Percentiles rank a stretch among this genome's conserved stretches.
phyloP scores from a whole-genome alignment of 2,797 vertebrate species.

The Lithobates sylvaticus region DNA sequence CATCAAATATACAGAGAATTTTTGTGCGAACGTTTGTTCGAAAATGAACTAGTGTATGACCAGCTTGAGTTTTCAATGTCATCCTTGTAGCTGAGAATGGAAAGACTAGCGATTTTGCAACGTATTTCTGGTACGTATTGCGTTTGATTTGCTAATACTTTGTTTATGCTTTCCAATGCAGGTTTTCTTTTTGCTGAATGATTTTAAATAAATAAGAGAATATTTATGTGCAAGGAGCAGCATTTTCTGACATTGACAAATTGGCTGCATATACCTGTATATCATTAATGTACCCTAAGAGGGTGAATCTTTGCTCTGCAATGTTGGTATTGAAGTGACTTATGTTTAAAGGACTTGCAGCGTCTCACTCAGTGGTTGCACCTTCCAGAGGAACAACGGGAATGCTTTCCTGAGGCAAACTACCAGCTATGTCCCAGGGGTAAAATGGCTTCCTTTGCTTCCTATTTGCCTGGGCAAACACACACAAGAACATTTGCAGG shows the following conservation, averaged over 20 bases:
- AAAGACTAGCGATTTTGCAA: too few relatives aligned
- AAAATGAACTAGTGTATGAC: too few relatives aligned
- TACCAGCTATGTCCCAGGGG: constrained; percentile 35
- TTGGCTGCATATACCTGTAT: neutral
- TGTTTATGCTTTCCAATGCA: neutral
- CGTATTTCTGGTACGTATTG: neutral
- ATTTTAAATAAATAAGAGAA: neutral
- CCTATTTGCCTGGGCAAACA: constrained; percentile 53
- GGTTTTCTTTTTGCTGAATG: neutral
- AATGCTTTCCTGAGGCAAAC: constrained; percentile 21
- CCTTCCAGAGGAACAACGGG: neutral
- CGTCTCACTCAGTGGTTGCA: neutral
- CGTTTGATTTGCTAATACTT: too few relatives aligned
- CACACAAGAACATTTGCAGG: constrained; percentile 32
- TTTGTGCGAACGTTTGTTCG: too few relatives aligned
- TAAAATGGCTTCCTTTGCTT: constrained; percentile 54
- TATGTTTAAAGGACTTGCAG: neutral
- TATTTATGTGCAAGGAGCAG: neutral
- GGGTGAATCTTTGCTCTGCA: neutral
- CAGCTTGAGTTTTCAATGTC: too few relatives aligned
- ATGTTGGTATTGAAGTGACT: neutral
- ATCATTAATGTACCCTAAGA: neutral
- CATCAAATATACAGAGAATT: too few relatives aligned
- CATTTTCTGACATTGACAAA: neutral
- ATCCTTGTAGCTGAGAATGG: neutral